phyloP scores from a whole-genome alignment of 2,113 vertebrate species.

The Aramus guarauna region DNA sequence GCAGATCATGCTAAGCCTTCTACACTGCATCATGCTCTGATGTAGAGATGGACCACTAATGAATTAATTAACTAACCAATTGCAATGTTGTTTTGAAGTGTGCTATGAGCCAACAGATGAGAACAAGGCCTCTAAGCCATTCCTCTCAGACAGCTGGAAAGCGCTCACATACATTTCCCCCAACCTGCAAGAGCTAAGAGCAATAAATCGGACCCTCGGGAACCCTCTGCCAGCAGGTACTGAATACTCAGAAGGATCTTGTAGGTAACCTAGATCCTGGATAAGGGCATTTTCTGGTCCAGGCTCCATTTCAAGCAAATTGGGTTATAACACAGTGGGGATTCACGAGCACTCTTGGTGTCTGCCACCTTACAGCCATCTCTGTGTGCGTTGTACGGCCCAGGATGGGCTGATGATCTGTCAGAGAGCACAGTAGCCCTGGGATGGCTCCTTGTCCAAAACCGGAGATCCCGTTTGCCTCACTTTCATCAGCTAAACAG shows the following conservation, averaged over 20 bases:
- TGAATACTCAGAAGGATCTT: background rate
- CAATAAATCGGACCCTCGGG: slow-evolving; percentile 81
- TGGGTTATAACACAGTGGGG: background rate
- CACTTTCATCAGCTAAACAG: background rate
- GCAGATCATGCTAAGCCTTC: background rate
- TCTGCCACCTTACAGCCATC: background rate
- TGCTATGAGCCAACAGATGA: slow-evolving; percentile 89
- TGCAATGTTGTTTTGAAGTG: slow-evolving; percentile 74
- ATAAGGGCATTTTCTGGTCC: background rate
- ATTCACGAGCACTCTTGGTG: background rate
- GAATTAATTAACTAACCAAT: background rate
- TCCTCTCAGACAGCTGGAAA: slow-evolving; percentile 88
- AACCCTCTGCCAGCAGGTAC: slow-evolving; percentile 81
- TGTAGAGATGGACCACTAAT: background rate
- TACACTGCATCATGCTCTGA: background rate
- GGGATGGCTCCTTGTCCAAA: background rate
- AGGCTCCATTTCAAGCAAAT: background rate
- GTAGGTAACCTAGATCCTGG: background rate
- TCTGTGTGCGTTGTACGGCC: background rate
- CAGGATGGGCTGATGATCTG: background rate
- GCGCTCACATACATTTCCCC: slow-evolving; percentile 82
- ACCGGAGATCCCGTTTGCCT: background rate
- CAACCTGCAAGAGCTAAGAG: slow-evolving; percentile 82
- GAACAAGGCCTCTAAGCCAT: slow-evolving; percentile 86
- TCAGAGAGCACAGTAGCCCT: background rate